Conservation (phyloP, 2,113 vertebrate genomes). For the Tragulus kanchil region DNA sequence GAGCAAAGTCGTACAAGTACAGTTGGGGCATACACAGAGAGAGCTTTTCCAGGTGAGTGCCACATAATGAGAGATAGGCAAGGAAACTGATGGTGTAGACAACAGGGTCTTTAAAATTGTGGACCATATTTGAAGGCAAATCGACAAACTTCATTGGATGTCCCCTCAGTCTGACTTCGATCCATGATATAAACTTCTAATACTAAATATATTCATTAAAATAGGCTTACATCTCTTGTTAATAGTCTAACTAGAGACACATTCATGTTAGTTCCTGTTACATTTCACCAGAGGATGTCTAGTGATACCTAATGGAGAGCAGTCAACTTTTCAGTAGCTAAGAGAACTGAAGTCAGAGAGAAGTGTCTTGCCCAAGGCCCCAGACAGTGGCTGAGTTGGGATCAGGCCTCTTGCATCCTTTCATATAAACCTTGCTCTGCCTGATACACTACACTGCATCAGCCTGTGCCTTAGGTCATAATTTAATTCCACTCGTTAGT, state of each 20-base stretch:
- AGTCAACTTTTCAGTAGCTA: not conserved
- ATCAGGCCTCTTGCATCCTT: not conserved
- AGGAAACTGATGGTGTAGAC: not conserved
- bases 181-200: not conserved
- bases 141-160: not conserved
- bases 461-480: slow-evolving; percentile 39
- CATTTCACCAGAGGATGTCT: not conserved
- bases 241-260: not conserved
- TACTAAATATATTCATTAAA: not conserved
- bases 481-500: slow-evolving; percentile 70
- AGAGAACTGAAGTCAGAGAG: not conserved
- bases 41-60: not conserved
- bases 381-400: not conserved
- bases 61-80: not conserved
- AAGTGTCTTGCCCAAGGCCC: not conserved
- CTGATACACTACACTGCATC: not conserved
- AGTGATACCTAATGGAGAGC: not conserved
- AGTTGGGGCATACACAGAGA: not conserved
- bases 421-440: not conserved
- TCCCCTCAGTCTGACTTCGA: not conserved
- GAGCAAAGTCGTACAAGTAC: not conserved
- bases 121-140: not conserved
- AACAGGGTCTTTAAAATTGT: not conserved
- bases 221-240: not conserved
- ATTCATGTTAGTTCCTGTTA: not conserved